Evolutionary conservation across 2,888 invertebrate genomes (phyloP).

Genomic region (Paralinhomoeus sp.): DNA sequence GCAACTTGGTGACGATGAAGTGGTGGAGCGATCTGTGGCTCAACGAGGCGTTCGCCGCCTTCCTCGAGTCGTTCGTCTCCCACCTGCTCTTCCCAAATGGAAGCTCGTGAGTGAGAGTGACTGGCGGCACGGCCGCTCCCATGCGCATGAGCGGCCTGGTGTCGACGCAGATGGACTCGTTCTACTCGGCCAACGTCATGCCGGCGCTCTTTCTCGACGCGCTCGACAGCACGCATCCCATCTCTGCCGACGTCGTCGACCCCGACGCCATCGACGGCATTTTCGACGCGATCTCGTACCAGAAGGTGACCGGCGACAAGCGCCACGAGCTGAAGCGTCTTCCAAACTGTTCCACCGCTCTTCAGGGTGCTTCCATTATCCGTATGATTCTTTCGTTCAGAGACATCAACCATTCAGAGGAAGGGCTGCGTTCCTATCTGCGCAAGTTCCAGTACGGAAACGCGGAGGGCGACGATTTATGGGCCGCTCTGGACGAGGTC

Average conservation of each 20-base stretch:
- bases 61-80: slow-evolving; percentile 18
- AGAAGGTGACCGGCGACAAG: slow-evolving; percentile 32
- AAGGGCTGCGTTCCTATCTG: slow-evolving; percentile 40
- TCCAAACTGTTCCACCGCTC: slow-evolving; percentile 1
- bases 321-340: not conserved
- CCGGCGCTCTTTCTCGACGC: slow-evolving; percentile 35
- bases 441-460: slow-evolving; percentile 39
- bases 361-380: slow-evolving; percentile 49
- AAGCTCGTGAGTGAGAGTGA: slow-evolving; percentile 10
- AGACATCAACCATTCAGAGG: slow-evolving; percentile 50
- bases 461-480: slow-evolving; percentile 55
- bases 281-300: slow-evolving; percentile 51
- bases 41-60: slow-evolving; percentile 26
- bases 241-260: slow-evolving; percentile 42
- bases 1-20: slow-evolving; percentile 23
- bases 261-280: slow-evolving; percentile 47
- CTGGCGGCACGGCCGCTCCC: too few relatives aligned
- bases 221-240: slow-evolving; percentile 45
- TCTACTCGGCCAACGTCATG: slow-evolving; percentile 14
- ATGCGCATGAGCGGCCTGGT: too few relatives aligned
- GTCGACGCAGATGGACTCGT: slow-evolving; percentile 12
- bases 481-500: slow-evolving; percentile 46
- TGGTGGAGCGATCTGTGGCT: slow-evolving; percentile 26
- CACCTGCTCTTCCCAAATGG: slow-evolving; percentile 16
- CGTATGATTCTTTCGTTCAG: slow-evolving; percentile 74